Percentiles rank a stretch among this genome's conserved stretches.
phyloP scores from a whole-genome alignment of 2,888 invertebrate species.

The Tiphia femorata region DNA sequence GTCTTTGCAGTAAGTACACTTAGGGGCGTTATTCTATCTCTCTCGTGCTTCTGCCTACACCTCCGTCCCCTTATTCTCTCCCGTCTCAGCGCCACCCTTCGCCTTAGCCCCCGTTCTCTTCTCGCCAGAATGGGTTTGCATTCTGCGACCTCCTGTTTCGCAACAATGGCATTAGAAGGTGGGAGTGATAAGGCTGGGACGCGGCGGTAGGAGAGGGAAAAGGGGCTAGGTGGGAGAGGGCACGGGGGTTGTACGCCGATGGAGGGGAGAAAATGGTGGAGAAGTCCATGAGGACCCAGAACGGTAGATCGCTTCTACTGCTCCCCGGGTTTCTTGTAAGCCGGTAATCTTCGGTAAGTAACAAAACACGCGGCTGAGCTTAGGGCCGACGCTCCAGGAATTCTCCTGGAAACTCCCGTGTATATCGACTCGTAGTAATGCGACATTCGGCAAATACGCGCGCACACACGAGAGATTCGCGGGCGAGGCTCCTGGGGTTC shows the following conservation, averaged over 20 bases:
- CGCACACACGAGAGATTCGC: neutral
- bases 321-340: conserved; percentile 54
- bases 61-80: neutral
- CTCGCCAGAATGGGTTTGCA: conserved; percentile 8
- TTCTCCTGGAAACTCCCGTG: conserved; percentile 37
- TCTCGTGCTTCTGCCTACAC: conserved; percentile 12
- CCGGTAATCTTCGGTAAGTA: conserved; percentile 59
- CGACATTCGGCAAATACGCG: conserved; percentile 9
- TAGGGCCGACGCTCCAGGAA: conserved; percentile 40
- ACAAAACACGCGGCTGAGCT: conserved; percentile 56
- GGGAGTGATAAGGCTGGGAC: conserved; percentile 40
- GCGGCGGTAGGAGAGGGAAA: neutral
- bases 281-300: conserved; percentile 20
- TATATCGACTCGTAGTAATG: conserved; percentile 40
- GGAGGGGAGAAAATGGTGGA: conserved; percentile 15
- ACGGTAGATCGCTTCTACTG: conserved; percentile 44
- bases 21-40: conserved; percentile 48
- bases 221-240: neutral
- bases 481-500: too few species aligned
- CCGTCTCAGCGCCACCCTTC: conserved; percentile 1
- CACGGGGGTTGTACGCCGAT: too few species aligned
- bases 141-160: conserved; percentile 33
- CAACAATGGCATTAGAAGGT: conserved; percentile 25
- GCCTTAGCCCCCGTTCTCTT: conserved; percentile 8
- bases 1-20: conserved; percentile 52